Evolutionary conservation across 1,140 invertebrate genomes (phyloP).

Genomic region (Bradysia coprophila): DNA sequence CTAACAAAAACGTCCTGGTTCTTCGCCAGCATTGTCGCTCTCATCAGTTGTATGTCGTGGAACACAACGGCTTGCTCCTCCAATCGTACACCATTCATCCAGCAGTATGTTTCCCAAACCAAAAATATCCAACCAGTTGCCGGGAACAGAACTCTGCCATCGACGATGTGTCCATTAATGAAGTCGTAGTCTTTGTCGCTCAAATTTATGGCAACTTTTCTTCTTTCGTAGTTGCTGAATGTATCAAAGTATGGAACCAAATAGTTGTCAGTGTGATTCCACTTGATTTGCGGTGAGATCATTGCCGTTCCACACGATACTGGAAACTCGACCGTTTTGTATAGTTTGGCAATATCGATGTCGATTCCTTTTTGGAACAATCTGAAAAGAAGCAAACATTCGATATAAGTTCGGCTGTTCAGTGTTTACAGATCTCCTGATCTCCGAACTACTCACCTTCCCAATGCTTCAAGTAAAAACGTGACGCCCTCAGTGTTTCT

Average conservation of each 20-base stretch:
- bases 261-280: constrained; percentile 78
- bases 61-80: constrained; percentile 66
- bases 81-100: constrained; percentile 47
- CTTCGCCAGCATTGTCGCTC: constrained; percentile 63
- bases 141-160: constrained; percentile 56
- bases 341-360: constrained; percentile 29
- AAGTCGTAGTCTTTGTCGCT: constrained; percentile 56
- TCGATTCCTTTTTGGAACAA: constrained; percentile 25
- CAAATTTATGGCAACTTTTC: constrained; percentile 66
- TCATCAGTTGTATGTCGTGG: constrained; percentile 65
- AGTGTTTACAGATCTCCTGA: too few species aligned
- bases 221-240: constrained; percentile 35
- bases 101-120: constrained; percentile 78
- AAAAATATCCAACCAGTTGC: constrained; percentile 73
- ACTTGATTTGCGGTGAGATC: constrained; percentile 51
- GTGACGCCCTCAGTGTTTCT: constrained; percentile 63
- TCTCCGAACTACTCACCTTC: too few species aligned
- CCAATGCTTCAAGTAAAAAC: constrained; percentile 76
- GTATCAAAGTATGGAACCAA: constrained; percentile 89
- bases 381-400: constrained; percentile 12
- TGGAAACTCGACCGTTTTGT: constrained; percentile 42
- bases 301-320: constrained; percentile 54
- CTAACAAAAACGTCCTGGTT: constrained; percentile 51
- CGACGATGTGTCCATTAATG: constrained; percentile 69
- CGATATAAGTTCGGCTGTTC: too few species aligned